These are phyloP conservation scores for Rhipidura dahli DNA, from an alignment of 2,113 vertebrate species.

Conservation along the genomic window DNA sequence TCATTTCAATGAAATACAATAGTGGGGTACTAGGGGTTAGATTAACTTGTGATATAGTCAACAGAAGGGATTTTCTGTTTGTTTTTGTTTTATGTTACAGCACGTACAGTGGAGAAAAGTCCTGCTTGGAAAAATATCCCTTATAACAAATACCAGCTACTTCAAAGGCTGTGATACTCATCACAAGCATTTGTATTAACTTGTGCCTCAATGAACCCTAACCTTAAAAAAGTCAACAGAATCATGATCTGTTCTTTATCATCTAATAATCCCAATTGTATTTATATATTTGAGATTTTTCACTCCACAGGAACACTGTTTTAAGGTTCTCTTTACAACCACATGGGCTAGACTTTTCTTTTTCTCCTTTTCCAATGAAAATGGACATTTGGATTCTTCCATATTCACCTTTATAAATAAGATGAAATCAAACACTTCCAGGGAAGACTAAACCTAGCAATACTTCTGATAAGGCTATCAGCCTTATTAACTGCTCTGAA, in stretches of 20 bases:
- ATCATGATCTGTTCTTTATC: neutral
- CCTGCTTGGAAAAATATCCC: neutral
- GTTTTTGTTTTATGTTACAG: neutral
- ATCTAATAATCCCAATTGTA: neutral
- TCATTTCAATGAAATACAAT: neutral
- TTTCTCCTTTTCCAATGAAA: neutral
- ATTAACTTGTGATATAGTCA: neutral
- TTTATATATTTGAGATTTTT: neutral
- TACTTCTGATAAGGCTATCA: neutral
- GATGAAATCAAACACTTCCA: neutral
- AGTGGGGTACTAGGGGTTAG: neutral
- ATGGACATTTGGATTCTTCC: neutral
- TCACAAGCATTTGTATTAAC: neutral
- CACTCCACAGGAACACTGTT: neutral
- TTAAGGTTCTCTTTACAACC: neutral
- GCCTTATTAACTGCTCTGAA: neutral
- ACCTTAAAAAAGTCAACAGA: neutral
- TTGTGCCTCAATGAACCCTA: neutral
- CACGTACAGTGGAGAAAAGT: neutral
- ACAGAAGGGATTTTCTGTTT: neutral
- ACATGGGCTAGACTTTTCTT: neutral
- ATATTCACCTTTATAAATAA: neutral
- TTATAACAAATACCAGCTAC: neutral
- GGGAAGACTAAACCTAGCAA: neutral
- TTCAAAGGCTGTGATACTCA: neutral